Conservation (phyloP, 92 coral and sea anemone species). For the Ricordea florida region DNA sequence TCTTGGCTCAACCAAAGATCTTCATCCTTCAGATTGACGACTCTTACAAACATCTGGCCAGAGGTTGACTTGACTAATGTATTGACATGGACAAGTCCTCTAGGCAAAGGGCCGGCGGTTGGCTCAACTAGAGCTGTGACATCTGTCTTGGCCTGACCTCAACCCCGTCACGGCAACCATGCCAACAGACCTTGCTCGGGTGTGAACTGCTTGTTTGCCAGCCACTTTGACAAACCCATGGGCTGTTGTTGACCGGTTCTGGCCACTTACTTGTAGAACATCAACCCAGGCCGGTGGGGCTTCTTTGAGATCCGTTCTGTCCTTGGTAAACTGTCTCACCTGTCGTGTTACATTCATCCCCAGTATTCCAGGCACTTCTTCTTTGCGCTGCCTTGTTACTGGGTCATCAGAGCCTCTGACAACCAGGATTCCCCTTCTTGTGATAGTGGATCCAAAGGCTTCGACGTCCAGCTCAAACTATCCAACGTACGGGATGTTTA, state of each 20-base stretch:
- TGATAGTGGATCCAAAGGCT: slow-evolving; percentile 47
- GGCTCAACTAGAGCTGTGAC: slow-evolving; percentile 58
- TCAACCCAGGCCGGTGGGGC: slow-evolving; percentile 28
- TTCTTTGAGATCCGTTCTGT: background rate
- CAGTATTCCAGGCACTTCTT: slow-evolving; percentile 55
- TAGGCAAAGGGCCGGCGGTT: slow-evolving; percentile 17
- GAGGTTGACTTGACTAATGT: slow-evolving; percentile 30
- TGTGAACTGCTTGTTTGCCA: slow-evolving; percentile 31
- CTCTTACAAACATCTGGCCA: slow-evolving; percentile 52
- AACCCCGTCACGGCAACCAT: slow-evolving; percentile 53
- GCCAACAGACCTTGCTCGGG: slow-evolving; percentile 63
- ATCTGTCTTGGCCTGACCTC: slow-evolving; percentile 13
- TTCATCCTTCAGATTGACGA: slow-evolving; percentile 57
- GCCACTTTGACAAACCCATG: slow-evolving; percentile 55
- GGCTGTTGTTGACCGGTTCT: slow-evolving; percentile 6
- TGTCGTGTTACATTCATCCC: slow-evolving; percentile 71
- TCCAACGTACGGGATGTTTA: slow-evolving; percentile 65
- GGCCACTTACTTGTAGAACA: slow-evolving; percentile 30
- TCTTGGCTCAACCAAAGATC: slow-evolving; percentile 74
- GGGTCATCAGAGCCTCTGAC: slow-evolving; percentile 56
- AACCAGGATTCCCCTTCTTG: slow-evolving; percentile 55
- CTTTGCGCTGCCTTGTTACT: slow-evolving; percentile 22
- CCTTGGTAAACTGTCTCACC: slow-evolving; percentile 12
- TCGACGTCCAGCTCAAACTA: slow-evolving; percentile 64
- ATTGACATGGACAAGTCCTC: slow-evolving; percentile 54